These are phyloP conservation scores for Coregonus suidteri DNA, from an alignment of 2,797 vertebrate species.

Conservation along the genomic window DNA sequence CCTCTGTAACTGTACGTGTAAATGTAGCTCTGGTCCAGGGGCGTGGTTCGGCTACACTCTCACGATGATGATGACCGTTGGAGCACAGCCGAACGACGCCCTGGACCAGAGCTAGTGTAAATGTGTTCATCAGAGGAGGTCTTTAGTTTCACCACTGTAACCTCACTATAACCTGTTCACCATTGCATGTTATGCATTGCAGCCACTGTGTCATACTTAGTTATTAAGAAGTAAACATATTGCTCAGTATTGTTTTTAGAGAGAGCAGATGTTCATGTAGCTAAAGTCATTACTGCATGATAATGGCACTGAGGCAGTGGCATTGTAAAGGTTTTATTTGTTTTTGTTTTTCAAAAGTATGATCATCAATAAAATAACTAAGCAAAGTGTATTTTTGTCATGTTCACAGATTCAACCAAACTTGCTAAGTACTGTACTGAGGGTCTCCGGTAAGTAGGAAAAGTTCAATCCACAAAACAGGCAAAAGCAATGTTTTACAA, in stretches of 20 bases:
- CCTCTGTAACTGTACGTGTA: slow-evolving; percentile 23
- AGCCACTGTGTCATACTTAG: slow-evolving; percentile 43
- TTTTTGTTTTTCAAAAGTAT: neutral
- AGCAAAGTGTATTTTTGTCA: slow-evolving; percentile 63
- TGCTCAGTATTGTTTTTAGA: slow-evolving; percentile 28
- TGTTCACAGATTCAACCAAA: slow-evolving; percentile 76
- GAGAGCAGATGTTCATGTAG: slow-evolving; percentile 19
- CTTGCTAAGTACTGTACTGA: slow-evolving; percentile 51
- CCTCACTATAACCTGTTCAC: slow-evolving; percentile 13
- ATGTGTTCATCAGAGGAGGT: neutral
- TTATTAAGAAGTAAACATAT: slow-evolving; percentile 35
- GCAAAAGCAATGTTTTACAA: slow-evolving; percentile 32
- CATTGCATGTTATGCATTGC: slow-evolving; percentile 60
- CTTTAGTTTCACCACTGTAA: neutral
- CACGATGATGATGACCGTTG: neutral
- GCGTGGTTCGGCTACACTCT: neutral
- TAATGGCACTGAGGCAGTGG: slow-evolving; percentile 57
- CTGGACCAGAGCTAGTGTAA: neutral
- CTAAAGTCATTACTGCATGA: neutral
- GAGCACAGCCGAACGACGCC: neutral
- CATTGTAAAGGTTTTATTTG: slow-evolving; percentile 42
- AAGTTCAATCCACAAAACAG: slow-evolving; percentile 21
- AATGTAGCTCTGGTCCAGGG: neutral
- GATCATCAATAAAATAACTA: slow-evolving; percentile 38
- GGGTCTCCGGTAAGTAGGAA: slow-evolving; percentile 31